Conservation (phyloP, 2,888 invertebrate genomes). For the Ophion obscuratus region DNA sequence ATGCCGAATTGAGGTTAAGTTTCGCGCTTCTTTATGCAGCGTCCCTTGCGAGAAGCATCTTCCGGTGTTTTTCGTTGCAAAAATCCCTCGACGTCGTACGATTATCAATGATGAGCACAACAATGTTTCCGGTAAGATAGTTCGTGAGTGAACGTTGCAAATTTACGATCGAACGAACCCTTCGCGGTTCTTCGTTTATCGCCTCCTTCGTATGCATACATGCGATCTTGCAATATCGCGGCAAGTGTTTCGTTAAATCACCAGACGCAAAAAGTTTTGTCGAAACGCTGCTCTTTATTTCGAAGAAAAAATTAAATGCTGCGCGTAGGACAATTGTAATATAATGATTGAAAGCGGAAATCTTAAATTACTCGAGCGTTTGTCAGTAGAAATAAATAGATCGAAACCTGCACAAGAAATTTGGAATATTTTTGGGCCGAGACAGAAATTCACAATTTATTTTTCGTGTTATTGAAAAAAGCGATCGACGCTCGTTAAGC, state of each 20-base stretch:
- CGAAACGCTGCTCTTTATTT: not conserved
- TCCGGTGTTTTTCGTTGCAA: not conserved
- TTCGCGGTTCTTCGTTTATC: not conserved
- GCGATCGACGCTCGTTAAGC: not conserved
- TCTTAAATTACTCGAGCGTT: not conserved
- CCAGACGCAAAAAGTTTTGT: not conserved
- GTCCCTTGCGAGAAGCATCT: constrained; percentile 21
- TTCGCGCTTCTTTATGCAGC: constrained; percentile 10
- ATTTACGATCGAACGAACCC: not conserved
- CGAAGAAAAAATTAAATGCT: not conserved
- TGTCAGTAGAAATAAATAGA: not conserved
- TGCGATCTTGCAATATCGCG: not conserved
- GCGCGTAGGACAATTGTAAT: not conserved
- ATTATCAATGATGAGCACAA: constrained; percentile 27
- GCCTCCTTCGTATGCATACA: not conserved
- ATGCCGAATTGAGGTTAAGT: constrained; percentile 17
- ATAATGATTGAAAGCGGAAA: not conserved
- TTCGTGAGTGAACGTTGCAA: not conserved
- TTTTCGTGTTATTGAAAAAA: no score
- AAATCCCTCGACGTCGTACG: not conserved
- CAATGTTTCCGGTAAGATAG: constrained; percentile 61
- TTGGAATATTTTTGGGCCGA: no score
- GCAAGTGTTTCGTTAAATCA: not conserved
- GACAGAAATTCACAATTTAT: not conserved
- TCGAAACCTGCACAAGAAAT: no score